Evolutionary conservation across 2,888 invertebrate species (phyloP).

Genomic region (Diloba caeruleocephala): DNA sequence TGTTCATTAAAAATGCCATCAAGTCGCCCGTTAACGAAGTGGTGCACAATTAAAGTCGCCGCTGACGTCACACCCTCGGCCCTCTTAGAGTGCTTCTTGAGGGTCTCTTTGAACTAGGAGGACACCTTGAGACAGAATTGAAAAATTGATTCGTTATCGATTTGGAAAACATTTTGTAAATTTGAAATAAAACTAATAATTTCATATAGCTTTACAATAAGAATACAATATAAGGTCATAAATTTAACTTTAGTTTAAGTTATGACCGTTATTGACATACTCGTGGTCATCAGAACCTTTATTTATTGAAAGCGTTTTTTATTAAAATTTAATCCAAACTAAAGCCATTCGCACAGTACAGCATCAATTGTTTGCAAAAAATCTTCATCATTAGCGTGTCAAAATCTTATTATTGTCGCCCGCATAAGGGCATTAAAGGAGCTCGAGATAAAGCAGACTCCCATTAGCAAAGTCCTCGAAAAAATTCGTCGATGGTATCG

Average conservation of each 20-base stretch:
- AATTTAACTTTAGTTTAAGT: too few relatives aligned
- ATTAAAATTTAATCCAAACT: too few relatives aligned
- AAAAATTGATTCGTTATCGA: slow-evolving; percentile 82
- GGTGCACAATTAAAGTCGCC: slow-evolving; percentile 88
- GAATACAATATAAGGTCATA: too few relatives aligned
- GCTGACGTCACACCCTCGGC: slow-evolving; percentile 84
- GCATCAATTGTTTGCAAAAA: slow-evolving; percentile 53
- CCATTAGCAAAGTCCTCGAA: slow-evolving; percentile 81
- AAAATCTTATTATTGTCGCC: slow-evolving; percentile 87
- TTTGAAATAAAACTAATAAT: too few relatives aligned
- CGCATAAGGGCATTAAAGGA: slow-evolving; percentile 87
- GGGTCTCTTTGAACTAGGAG: slow-evolving; percentile 69
- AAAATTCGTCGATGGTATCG: slow-evolving; percentile 84
- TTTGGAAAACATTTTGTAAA: slow-evolving; percentile 44
- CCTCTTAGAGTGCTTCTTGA: slow-evolving; percentile 68
- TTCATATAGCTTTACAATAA: too few relatives aligned
- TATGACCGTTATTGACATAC: too few relatives aligned
- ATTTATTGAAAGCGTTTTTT: too few relatives aligned
- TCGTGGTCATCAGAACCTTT: too few relatives aligned
- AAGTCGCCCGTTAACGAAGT: slow-evolving; percentile 88
- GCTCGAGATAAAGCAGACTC: slow-evolving; percentile 87
- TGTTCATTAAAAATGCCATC: slow-evolving; percentile 89
- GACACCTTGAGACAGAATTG: slow-evolving; percentile 81
- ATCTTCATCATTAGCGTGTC: slow-evolving; percentile 84
- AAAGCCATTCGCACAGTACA: not conserved